Conservation (phyloP, 2,888 invertebrate genomes). For the Hartigia nigra region DNA sequence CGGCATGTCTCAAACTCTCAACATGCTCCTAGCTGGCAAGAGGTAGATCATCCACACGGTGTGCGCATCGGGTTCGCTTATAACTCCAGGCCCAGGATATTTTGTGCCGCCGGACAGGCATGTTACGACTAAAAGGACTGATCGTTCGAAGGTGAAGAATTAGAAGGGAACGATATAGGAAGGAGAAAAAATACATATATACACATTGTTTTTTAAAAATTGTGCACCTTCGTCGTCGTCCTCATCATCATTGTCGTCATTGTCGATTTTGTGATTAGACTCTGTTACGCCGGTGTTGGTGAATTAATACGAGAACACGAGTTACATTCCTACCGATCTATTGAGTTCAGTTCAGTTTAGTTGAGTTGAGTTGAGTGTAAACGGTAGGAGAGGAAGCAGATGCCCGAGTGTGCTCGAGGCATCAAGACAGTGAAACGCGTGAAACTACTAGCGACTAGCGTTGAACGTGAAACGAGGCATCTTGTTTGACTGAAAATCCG, state of each 20-base stretch:
- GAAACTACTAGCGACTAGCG: neutral
- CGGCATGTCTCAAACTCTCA: conserved; percentile 59
- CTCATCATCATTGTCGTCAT: neutral
- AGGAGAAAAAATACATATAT: conserved; percentile 17
- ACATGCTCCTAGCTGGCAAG: conserved; percentile 59
- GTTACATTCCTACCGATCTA: neutral
- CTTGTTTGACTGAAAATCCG: neutral
- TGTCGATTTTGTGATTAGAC: neutral
- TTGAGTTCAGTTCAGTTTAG: neutral
- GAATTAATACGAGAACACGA: neutral
- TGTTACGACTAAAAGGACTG: neutral
- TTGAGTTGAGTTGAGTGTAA: neutral
- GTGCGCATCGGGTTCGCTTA: conserved; percentile 13
- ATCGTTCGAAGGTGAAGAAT: conserved; percentile 14
- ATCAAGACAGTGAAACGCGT: neutral
- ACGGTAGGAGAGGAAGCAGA: neutral
- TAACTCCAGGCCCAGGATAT: conserved; percentile 3
- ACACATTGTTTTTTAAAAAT: neutral
- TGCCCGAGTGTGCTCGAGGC: neutral
- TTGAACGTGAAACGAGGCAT: neutral
- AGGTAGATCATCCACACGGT: conserved; percentile 38
- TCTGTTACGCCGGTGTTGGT: neutral
- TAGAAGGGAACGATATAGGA: conserved; percentile 15
- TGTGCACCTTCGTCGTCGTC: neutral
- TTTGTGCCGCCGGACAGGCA: neutral